phyloP scores from a whole-genome alignment of 2,888 invertebrate species.

The Aphrophora alni region DNA sequence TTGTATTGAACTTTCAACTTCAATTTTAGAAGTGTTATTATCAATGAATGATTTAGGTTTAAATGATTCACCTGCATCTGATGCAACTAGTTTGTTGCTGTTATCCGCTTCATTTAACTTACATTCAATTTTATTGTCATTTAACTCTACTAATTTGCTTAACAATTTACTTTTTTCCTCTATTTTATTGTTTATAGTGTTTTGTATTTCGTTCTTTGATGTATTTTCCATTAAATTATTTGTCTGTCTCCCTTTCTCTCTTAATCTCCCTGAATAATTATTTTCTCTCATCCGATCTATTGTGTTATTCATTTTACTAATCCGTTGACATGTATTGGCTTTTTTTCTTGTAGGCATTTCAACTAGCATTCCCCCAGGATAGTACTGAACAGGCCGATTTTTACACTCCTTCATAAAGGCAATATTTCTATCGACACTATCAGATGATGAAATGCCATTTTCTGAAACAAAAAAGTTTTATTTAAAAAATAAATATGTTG shows the following conservation, averaged over 20 bases:
- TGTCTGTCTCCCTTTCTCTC: neutral
- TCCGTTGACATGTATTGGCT: neutral
- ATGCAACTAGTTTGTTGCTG: too few species aligned
- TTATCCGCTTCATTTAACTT: too few species aligned
- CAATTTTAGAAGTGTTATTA: neutral
- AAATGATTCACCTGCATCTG: neutral
- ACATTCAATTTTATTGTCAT: too few species aligned
- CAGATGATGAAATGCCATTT: too few species aligned
- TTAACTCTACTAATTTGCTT: neutral
- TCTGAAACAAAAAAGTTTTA: neutral
- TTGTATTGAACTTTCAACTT: neutral
- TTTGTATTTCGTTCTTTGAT: neutral
- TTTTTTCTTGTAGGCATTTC: neutral
- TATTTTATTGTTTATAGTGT: neutral
- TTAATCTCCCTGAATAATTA: neutral
- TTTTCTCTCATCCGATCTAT: neutral
- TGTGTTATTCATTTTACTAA: neutral
- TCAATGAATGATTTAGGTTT: neutral
- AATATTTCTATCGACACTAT: too few species aligned
- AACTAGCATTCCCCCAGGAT: neutral
- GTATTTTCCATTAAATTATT: neutral
- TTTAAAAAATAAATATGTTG: neutral
- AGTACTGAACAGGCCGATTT: neutral
- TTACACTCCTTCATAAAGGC: neutral
- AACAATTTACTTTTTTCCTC: neutral